Percentiles rank a stretch among this genome's conserved stretches.
phyloP scores from a whole-genome alignment of 2,113 vertebrate species.

The Tamias sibiricus region DNA sequence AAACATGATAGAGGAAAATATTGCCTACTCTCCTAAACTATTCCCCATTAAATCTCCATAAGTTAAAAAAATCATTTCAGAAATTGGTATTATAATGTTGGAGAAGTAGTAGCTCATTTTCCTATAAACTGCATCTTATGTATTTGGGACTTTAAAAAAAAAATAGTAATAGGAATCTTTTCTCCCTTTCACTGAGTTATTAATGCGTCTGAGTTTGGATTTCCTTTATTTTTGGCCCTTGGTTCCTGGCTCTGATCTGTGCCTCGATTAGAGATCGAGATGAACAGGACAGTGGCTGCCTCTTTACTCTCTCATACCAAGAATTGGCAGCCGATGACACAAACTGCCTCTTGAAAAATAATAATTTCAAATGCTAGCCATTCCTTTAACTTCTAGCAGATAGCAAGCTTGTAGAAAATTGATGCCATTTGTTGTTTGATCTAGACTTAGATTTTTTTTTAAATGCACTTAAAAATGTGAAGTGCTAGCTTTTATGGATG shows the following conservation, averaged over 20 bases:
- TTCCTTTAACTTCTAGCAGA: constrained; percentile 1
- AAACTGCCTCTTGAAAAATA: neutral
- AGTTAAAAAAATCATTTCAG: neutral
- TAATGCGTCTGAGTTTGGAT: neutral
- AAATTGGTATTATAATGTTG: neutral
- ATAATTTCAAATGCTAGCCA: neutral
- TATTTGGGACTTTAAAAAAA: neutral
- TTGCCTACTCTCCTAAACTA: neutral
- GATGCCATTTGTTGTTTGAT: neutral
- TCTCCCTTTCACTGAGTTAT: neutral
- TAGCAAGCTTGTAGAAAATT: neutral
- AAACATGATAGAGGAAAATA: neutral
- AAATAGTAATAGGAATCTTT: neutral
- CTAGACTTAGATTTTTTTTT: neutral
- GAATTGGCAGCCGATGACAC: neutral
- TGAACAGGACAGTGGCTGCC: neutral
- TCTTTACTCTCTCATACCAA: neutral
- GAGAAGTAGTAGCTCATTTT: neutral
- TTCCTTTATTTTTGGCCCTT: neutral
- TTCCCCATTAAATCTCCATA: neutral
- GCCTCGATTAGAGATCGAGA: neutral
- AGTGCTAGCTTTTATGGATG: neutral
- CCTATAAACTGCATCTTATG: neutral
- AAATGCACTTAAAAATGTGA: neutral
- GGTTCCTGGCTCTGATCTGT: neutral